A percentile compares a stretch with the other conserved stretches of the same genome.
Conservation (phyloP, 2,888 invertebrate species). For the Scaptomyza polygonia region DNA sequence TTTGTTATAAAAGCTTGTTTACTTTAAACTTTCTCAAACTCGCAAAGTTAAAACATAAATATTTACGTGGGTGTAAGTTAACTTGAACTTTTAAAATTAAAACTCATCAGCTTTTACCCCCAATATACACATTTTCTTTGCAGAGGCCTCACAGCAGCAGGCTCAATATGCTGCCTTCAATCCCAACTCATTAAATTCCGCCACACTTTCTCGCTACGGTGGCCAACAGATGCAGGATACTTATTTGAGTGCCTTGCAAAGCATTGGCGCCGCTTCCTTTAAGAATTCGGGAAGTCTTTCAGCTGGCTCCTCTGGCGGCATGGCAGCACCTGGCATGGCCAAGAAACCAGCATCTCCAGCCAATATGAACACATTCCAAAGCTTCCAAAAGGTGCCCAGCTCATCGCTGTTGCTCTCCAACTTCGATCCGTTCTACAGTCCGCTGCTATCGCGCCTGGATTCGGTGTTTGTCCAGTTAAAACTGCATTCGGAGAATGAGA, state of each 20-base stretch:
- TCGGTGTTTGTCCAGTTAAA: conserved; percentile 92
- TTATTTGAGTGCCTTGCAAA: conserved; percentile 85
- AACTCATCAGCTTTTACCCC: neutral
- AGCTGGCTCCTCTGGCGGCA: conserved; percentile 59
- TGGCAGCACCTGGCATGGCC: conserved; percentile 68
- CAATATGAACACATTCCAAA: conserved; percentile 89
- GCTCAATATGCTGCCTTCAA: conserved; percentile 81
- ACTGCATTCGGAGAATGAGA: conserved; percentile 87
- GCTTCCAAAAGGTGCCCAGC: conserved; percentile 93
- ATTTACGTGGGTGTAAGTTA: neutral
- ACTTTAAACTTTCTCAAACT: neutral
- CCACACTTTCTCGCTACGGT: conserved; percentile 85
- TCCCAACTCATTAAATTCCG: conserved; percentile 69
- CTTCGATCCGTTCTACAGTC: conserved; percentile 96
- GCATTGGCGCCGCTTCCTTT: conserved; percentile 78
- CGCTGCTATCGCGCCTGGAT: conserved; percentile 92
- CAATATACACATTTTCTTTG: neutral
- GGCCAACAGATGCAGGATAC: conserved; percentile 87
- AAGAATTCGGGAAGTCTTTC: conserved; percentile 79
- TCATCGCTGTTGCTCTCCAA: conserved; percentile 92
- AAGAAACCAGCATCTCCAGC: conserved; percentile 83
- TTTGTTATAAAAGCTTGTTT: neutral
- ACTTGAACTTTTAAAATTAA: neutral
- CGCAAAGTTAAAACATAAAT: neutral
- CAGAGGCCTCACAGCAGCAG: conserved; percentile 85